Conservation (phyloP, 2,797 vertebrate genomes). For the Hippocampus kuda region DNA sequence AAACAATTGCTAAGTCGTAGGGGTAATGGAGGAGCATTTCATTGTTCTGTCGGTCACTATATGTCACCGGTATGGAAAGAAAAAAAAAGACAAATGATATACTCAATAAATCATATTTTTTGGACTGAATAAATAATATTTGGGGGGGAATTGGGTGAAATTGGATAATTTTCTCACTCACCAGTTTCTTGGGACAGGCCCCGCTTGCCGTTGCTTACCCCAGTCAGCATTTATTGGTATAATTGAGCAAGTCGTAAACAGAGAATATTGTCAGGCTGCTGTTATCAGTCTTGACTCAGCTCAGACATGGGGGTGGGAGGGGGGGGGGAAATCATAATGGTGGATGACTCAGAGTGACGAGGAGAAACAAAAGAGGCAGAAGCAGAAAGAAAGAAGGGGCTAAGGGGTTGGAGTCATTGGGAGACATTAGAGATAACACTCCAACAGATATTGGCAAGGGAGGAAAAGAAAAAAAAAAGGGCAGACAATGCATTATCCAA, state of each 20-base stretch:
- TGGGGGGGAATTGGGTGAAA: too few relatives aligned
- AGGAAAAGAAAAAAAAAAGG: conserved; percentile 1
- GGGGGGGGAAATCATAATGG: conserved; percentile 2
- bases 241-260: conserved; percentile 22
- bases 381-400: conserved; percentile 4
- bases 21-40: too few relatives aligned
- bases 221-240: conserved; percentile 18
- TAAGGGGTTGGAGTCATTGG: neutral
- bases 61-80: too few relatives aligned
- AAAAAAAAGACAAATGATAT: too few relatives aligned
- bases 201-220: neutral
- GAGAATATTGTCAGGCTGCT: conserved; percentile 13
- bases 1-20: too few relatives aligned
- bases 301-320: conserved; percentile 8
- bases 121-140: too few relatives aligned
- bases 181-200: neutral
- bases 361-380: conserved; percentile 8
- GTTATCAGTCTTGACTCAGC: conserved; percentile 25
- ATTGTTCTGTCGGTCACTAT: too few relatives aligned
- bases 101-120: too few relatives aligned
- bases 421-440: conserved; percentile 16
- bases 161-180: too few relatives aligned
- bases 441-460: conserved; percentile 22
- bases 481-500: conserved; percentile 8
- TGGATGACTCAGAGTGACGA: conserved; percentile 20